Percentiles rank a stretch among this genome's conserved stretches.
Evolutionary conservation across 2,888 invertebrate species (phyloP).

Genomic region (Drosophila melanosoma): DNA sequence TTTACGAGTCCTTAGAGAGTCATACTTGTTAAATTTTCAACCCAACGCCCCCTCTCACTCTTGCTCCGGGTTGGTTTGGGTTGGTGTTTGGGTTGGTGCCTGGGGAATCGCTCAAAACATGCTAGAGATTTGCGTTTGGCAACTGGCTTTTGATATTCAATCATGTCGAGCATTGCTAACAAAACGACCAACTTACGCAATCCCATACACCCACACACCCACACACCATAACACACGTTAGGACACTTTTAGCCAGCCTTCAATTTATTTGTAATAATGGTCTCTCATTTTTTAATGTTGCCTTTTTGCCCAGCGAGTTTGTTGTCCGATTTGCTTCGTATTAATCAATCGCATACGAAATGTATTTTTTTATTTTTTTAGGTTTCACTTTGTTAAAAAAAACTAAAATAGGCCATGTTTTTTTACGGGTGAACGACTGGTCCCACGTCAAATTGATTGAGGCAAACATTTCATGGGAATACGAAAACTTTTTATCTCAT

Average conservation of each 20-base stretch:
- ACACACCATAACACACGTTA: constrained; percentile 6
- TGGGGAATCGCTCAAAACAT: constrained; percentile 58
- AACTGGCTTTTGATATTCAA: constrained; percentile 79
- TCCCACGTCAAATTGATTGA: constrained; percentile 57
- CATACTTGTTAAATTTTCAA: constrained; percentile 70
- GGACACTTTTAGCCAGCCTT: constrained; percentile 60
- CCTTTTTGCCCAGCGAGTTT: constrained; percentile 33
- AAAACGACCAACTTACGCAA: constrained; percentile 45
- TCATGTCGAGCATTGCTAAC: constrained; percentile 63
- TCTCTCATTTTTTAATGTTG: constrained; percentile 67
- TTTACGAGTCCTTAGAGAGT: constrained; percentile 77
- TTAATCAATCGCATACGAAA: constrained; percentile 59
- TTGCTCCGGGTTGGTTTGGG: constrained; percentile 12
- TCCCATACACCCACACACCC: not conserved
- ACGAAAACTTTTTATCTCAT: constrained; percentile 26
- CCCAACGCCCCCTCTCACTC: constrained; percentile 43
- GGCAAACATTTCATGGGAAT: constrained; percentile 19
- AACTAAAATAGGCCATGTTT: constrained; percentile 34
- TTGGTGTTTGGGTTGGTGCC: not conserved
- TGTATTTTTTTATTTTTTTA: constrained; percentile 27
- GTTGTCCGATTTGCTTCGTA: constrained; percentile 30
- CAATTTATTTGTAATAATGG: constrained; percentile 73
- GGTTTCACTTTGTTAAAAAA: constrained; percentile 45
- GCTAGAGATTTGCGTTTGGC: constrained; percentile 73
- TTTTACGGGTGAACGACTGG: constrained; percentile 23